Evolutionary conservation across 2,113 vertebrate genomes (phyloP).

Genomic region (Cottus gobio): DNA sequence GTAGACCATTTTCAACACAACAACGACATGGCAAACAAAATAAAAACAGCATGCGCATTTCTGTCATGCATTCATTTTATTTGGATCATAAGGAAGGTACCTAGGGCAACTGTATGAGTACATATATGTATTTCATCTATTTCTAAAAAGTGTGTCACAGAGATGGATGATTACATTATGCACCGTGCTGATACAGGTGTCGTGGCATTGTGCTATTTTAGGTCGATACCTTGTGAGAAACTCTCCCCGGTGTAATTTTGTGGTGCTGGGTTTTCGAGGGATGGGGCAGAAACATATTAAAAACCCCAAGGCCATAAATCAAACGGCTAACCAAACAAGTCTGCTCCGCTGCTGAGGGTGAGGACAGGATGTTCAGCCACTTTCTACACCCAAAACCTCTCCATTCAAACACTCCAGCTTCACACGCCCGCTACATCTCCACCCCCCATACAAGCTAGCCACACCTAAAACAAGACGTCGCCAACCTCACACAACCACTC

Average conservation of each 20-base stretch:
- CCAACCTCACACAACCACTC: slow-evolving; percentile 2
- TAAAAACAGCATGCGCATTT: not conserved
- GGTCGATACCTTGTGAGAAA: slow-evolving; percentile 73
- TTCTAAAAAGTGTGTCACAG: not conserved
- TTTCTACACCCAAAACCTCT: slow-evolving; percentile 60
- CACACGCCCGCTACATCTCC: slow-evolving; percentile 24
- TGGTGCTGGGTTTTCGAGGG: slow-evolving; percentile 64
- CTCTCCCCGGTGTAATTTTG: slow-evolving; percentile 72
- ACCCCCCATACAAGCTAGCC: not conserved
- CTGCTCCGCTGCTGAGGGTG: slow-evolving; percentile 55
- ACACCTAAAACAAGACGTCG: slow-evolving; percentile 22
- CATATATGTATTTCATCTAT: not conserved
- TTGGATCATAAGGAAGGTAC: not conserved
- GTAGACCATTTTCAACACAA: not conserved
- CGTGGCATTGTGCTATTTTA: slow-evolving; percentile 68
- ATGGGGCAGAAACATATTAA: slow-evolving; percentile 72
- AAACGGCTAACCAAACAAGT: slow-evolving; percentile 73
- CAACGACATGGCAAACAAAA: not conserved
- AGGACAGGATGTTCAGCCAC: slow-evolving; percentile 69
- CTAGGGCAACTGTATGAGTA: not conserved
- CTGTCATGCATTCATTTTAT: not conserved
- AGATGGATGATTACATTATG: slow-evolving; percentile 30
- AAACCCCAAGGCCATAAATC: slow-evolving; percentile 78
- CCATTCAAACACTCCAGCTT: slow-evolving; percentile 38
- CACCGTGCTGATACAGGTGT: slow-evolving; percentile 76